These are phyloP conservation scores for Plagodis pulveraria DNA, from an alignment of 2,888 invertebrate species.

Conservation along the genomic window DNA sequence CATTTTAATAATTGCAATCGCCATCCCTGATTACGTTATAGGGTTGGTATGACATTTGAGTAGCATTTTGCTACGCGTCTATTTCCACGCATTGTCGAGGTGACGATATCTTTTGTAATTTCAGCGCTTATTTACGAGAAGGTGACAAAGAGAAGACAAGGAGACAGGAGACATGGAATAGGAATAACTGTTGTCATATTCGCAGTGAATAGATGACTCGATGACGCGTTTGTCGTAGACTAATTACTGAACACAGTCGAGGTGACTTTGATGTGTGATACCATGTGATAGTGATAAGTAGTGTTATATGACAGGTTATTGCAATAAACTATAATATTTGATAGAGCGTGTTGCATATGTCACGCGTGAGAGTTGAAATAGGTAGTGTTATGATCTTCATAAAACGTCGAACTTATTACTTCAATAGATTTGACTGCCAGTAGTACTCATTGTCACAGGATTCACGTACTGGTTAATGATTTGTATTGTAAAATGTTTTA, in stretches of 20 bases:
- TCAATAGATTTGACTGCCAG: no score
- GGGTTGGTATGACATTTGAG: background rate
- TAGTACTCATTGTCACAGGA: no score
- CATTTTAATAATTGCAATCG: no score
- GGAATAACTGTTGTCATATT: conserved; percentile 16
- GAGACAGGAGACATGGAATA: conserved; percentile 4
- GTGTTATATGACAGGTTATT: no score
- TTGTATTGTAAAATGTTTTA: no score
- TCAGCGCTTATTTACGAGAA: conserved; percentile 4
- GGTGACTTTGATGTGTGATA: background rate
- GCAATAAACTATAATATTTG: no score
- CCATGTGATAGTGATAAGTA: no score
- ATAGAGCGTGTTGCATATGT: no score
- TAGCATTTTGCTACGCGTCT: conserved; percentile 9
- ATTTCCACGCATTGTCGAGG: conserved; percentile 11
- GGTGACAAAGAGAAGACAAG: conserved; percentile 3
- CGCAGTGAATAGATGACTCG: conserved; percentile 6
- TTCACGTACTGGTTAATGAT: no score
- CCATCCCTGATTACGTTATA: background rate
- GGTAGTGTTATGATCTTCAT: no score
- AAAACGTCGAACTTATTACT: no score
- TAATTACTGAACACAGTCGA: conserved; percentile 6
- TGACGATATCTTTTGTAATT: conserved; percentile 3
- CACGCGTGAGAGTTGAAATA: no score
- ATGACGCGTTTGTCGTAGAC: conserved; percentile 9